A percentile compares a stretch with the other conserved stretches of the same genome.
These are phyloP conservation scores for Daphoenositta chrysoptera DNA, from an alignment of 2,113 vertebrate genomes.

Conservation along the genomic window DNA sequence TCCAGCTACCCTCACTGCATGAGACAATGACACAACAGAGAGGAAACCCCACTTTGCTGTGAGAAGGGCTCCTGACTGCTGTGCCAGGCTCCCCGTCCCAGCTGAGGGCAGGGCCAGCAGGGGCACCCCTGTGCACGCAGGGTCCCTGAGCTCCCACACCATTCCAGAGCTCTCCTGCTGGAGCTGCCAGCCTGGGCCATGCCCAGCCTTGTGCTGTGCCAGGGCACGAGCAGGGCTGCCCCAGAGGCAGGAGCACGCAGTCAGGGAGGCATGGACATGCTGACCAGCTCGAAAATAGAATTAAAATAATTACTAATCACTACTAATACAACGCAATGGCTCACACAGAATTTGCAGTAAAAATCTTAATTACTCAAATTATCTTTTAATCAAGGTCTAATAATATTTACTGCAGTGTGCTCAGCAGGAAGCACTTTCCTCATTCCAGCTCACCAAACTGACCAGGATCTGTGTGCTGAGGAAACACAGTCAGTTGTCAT, in stretches of 20 bases:
- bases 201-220: not conserved
- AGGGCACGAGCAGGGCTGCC: not conserved
- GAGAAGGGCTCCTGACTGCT: not conserved
- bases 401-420: not conserved
- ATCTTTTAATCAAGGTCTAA: not conserved
- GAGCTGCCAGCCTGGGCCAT: not conserved
- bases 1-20: not conserved
- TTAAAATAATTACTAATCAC: not conserved
- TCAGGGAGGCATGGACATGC: not conserved
- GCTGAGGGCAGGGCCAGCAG: no score
- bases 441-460: not conserved
- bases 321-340: not conserved
- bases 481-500: not conserved
- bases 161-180: not conserved
- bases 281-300: not conserved
- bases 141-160: not conserved
- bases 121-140: rapidly evolving
- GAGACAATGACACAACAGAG: not conserved
- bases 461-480: not conserved
- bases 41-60: not conserved
- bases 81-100: not conserved
- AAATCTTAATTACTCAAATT: not conserved
- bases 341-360: not conserved
- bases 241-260: not conserved
- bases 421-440: not conserved